Percentiles rank a stretch among this genome's conserved stretches.
Conservation (phyloP, 2,113 vertebrate species). For the Sterna hirundo region DNA sequence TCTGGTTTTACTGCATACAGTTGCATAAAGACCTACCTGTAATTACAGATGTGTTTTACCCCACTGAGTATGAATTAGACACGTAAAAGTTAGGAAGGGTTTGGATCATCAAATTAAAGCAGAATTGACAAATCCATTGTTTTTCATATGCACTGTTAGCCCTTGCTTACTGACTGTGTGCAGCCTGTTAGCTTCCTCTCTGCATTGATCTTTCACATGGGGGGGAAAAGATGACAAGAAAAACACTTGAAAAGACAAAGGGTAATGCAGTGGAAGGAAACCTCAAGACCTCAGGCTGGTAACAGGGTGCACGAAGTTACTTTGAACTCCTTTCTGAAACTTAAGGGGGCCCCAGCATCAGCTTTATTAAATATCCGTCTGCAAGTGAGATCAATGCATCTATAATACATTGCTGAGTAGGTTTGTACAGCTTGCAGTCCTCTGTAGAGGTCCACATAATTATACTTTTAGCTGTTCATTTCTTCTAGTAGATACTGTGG, state of each 20-base stretch:
- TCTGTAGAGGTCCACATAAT: background rate
- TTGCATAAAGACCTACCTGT: background rate
- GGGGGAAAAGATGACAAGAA: background rate
- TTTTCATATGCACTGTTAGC: background rate
- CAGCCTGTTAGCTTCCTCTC: background rate
- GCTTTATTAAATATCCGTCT: background rate
- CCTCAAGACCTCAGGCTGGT: background rate
- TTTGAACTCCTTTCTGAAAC: constrained; percentile 1
- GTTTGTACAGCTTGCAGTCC: background rate
- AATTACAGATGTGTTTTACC: background rate
- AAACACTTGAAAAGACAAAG: background rate
- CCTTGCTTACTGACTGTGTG: fast-evolving
- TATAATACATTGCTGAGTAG: background rate
- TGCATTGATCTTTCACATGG: background rate
- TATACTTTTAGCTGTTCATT: background rate
- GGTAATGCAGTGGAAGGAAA: background rate
- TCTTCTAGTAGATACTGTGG: background rate
- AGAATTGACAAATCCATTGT: background rate
- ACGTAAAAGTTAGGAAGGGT: background rate
- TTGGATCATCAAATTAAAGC: background rate
- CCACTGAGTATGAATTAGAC: background rate
- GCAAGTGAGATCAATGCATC: background rate
- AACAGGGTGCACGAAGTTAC: background rate
- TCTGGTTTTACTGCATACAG: background rate
- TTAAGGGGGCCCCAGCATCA: background rate